Conservation (phyloP, 2,113 vertebrate genomes). For the Oxyura jamaicensis region DNA sequence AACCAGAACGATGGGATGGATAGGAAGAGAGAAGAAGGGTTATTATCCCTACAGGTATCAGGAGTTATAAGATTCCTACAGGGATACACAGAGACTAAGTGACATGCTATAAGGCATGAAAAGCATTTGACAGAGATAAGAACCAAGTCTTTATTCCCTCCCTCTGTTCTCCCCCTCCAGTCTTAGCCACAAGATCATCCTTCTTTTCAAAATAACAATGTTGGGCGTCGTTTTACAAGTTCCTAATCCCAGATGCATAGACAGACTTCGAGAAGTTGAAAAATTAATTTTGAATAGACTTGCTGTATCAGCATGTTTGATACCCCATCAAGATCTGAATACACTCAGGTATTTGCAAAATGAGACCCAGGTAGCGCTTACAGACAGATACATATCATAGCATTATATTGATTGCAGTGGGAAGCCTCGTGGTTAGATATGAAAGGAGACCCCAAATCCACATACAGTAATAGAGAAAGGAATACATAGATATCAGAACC, state of each 20-base stretch:
- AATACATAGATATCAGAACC: not conserved
- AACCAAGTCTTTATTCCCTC: not conserved
- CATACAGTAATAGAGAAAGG: not conserved
- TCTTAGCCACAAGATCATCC: not conserved
- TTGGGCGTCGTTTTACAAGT: rapidly evolving
- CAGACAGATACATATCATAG: not conserved
- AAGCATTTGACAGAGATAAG: not conserved
- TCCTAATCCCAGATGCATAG: not conserved
- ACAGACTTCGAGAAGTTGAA: not conserved
- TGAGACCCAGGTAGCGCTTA: not conserved
- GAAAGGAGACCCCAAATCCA: not conserved
- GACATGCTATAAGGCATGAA: not conserved
- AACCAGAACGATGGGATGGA: not conserved
- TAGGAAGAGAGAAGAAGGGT: not conserved
- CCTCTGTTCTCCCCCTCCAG: not conserved
- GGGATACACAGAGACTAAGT: not conserved
- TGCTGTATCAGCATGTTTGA: not conserved
- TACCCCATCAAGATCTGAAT: not conserved
- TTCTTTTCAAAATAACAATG: not conserved
- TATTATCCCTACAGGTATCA: constrained; percentile 30
- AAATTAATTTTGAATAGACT: not conserved
- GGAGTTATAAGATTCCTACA: not conserved
- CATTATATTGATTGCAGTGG: not conserved
- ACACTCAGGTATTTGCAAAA: not conserved
- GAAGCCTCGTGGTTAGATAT: not conserved